Evolutionary conservation across 2,888 invertebrate species (phyloP).

Genomic region (Perithous albicinctus): DNA sequence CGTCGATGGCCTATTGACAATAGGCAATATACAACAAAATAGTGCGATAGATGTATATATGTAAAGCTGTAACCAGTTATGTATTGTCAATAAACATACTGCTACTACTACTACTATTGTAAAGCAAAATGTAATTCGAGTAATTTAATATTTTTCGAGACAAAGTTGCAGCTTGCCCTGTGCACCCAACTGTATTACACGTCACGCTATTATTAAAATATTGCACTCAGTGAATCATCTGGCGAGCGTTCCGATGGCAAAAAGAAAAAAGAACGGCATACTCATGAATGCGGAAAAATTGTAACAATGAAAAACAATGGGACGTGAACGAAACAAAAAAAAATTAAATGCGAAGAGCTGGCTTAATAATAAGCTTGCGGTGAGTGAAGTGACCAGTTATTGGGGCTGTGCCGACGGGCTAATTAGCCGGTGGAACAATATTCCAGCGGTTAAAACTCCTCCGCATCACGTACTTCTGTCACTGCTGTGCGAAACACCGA

Average conservation of each 20-base stretch:
- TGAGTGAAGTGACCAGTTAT: constrained; percentile 71
- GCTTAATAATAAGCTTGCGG: constrained; percentile 54
- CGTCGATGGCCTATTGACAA: too few species aligned
- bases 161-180: constrained; percentile 27
- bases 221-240: constrained; percentile 65
- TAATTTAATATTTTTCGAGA: not conserved
- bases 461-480: constrained; percentile 55
- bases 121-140: not conserved
- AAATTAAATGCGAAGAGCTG: constrained; percentile 43
- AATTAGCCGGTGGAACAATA: constrained; percentile 73
- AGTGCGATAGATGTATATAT: too few species aligned
- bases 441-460: constrained; percentile 59
- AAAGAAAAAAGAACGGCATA: constrained; percentile 29
- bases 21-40: too few species aligned
- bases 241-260: constrained; percentile 53
- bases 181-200: constrained; percentile 27
- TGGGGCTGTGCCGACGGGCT: constrained; percentile 70
- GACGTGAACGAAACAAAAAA: constrained; percentile 33
- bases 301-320: constrained; percentile 57
- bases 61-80: too few species aligned
- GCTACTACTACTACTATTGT: not conserved
- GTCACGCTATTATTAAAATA: constrained; percentile 57
- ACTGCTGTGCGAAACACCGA: constrained; percentile 10
- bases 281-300: constrained; percentile 36
- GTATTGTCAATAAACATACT: too few species aligned